Percentiles rank a stretch among this genome's conserved stretches.
These are phyloP conservation scores for Agelaius tricolor DNA, from an alignment of 2,113 vertebrate genomes.

Conservation along the genomic window DNA sequence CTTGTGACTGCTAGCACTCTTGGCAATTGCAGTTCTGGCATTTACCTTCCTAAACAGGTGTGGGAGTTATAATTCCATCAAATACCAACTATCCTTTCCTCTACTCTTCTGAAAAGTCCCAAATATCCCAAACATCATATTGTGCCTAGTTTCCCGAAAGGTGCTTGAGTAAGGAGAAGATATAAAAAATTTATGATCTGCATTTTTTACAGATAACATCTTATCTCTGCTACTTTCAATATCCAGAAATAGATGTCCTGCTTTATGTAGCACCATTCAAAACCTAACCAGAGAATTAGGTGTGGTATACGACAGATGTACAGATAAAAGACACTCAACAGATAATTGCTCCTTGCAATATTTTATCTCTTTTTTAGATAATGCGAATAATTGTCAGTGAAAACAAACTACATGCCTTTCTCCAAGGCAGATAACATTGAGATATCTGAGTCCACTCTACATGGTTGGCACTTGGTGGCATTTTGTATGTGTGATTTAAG, in stretches of 20 bases:
- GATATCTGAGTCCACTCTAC: neutral
- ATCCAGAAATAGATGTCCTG: neutral
- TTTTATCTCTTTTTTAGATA: neutral
- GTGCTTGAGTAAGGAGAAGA: neutral
- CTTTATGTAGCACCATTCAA: neutral
- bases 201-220: neutral
- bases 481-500: neutral
- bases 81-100: neutral
- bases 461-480: neutral
- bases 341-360: neutral
- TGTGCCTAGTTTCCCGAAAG: neutral
- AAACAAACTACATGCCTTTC: neutral
- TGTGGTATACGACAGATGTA: neutral
- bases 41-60: neutral
- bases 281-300: neutral
- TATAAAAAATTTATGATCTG: neutral
- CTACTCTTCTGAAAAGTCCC: neutral
- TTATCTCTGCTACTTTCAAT: neutral
- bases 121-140: neutral
- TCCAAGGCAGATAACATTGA: neutral
- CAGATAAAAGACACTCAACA: neutral
- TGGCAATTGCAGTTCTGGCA: neutral
- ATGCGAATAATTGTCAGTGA: neutral
- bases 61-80: neutral
- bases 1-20: neutral